Evolutionary conservation across 2,888 invertebrate genomes (phyloP).

Genomic region (Mythimna pallens): DNA sequence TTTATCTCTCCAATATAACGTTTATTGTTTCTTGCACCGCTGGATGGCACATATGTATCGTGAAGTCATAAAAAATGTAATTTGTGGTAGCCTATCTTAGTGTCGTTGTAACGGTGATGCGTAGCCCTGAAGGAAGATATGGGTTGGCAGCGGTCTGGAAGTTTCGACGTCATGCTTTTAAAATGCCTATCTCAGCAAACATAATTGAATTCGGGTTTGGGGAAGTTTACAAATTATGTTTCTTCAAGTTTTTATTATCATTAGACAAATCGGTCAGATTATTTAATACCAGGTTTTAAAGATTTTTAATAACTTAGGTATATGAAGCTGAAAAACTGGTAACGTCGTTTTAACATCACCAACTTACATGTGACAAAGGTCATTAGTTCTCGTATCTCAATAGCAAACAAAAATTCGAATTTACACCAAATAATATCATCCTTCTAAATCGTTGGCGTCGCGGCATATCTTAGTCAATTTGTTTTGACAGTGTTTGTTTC

Average conservation of each 20-base stretch:
- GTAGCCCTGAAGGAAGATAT: slow-evolving; percentile 17
- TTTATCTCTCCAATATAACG: slow-evolving; percentile 69
- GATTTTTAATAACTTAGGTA: neutral
- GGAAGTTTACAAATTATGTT: neutral
- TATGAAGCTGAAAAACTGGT: neutral
- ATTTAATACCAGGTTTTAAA: neutral
- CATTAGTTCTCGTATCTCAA: neutral
- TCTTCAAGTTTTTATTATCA: slow-evolving; percentile 2
- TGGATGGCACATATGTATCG: slow-evolving; percentile 49
- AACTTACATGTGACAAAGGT: neutral
- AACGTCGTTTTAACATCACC: neutral
- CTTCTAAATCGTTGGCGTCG: slow-evolving; percentile 15
- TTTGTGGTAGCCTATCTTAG: slow-evolving; percentile 41
- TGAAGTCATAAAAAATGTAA: slow-evolving; percentile 54
- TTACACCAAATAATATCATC: slow-evolving; percentile 9
- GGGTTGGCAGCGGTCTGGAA: slow-evolving; percentile 22
- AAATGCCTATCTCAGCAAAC: neutral
- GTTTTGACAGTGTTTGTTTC: slow-evolving; percentile 53
- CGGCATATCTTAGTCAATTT: slow-evolving; percentile 40
- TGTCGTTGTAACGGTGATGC: slow-evolving; percentile 7
- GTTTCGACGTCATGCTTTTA: slow-evolving; percentile 30
- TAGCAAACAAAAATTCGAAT: neutral
- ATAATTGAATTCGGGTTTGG: slow-evolving; percentile 7
- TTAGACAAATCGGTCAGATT: neutral
- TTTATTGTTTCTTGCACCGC: slow-evolving; percentile 65